Evolutionary conservation across 2,113 vertebrate species (phyloP), one percentile per base, ranked within the genome.

Genomic region (Myiozetetes cayanensis): DNA sequence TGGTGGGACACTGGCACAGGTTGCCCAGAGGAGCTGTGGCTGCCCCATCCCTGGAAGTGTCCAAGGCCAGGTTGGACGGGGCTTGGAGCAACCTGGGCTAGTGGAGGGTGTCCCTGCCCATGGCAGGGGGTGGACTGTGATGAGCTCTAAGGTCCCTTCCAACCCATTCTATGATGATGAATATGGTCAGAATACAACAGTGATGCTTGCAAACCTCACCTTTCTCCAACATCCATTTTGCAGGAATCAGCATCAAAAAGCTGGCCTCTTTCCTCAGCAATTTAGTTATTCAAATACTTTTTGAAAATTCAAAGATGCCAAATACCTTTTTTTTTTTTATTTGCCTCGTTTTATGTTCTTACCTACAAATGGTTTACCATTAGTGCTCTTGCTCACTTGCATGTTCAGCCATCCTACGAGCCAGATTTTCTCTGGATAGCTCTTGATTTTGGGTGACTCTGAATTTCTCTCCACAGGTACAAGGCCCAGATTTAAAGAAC

Each of bases 401-500:
- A 0, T 9, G 6, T 59, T 44, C 52, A 37, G 13, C 49, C 66
- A 55, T 6, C 33, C 14, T 9, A 5, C 0, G 16, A 82, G 9
- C 19, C 22, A 50, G 74, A 16, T 59, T 62, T 80, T 71, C 72
- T 31, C 61, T 22, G 68, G 18, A 19, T 22, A 85, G 33, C 33
- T 52, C 49, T 19, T 19, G 8, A 12, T 86, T n/a, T 4, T 23
- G 30, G 15, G 14, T 46, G 43, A 41, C 71, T 74, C 37, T 47
- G 20, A 50, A 80, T 90, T 96, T 94, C 63, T 53, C 6, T 47
- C 50, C 11, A 0, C 84, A 97, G 97, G 1, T 0, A 24, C 2
- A 8, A 27, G 46, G 0, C 11, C 0, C 5, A 18, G 13, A 16
- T 3, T 0, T 22, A 4, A 14, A 12, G 49, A 2, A 0, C 0